Evolutionary conservation across 2,888 invertebrate species (phyloP), one percentile per base, ranked within the genome.

Genomic region (Synanthedon andrenaeformis): DNA sequence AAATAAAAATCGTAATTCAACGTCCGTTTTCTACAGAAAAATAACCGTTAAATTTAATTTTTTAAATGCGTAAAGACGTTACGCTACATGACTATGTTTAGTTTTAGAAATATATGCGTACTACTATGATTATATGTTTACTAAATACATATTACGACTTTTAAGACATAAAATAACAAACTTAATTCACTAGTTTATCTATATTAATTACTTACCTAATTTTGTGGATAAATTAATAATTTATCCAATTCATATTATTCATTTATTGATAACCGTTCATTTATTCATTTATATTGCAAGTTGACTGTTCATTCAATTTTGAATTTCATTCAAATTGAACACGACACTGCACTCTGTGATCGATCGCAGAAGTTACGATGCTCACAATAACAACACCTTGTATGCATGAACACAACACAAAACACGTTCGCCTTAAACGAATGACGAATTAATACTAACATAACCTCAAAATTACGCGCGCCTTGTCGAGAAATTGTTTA

Each of bases 391-490:
- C 67, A 17, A 54, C 66, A 63, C 62, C 63, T 58, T 63, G 62
- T 59, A 35, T 35, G 35, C 35, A 35, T 35, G 5, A 19, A 51
- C 28, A 51, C 41, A 28, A n/a, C 53, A 49, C 57, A 56, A 62
- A 59, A 62, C 72, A 76, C 84, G 83, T 82, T 68, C 82, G 74
- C 68, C 72, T 69, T 64, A 60, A 67, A 65, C 76, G 76, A 76
- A 77, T 69, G 83, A 73, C 68, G 77, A 76, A 76, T 79, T 81
- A 80, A 80, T 79, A 87, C 86, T 87, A 82, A 78, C 79, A 82
- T 85, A 84, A 87, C 86, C 84, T 86, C 76, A 84, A 85, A 85
- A 76, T 79, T 82, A 82, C 79, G 80, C 81, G 77, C 76, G 76
- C 76, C 62, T 35, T 49, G 49, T 74, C 72, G 74, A 76, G 79